Percentiles rank a stretch among this genome's conserved stretches.
Evolutionary conservation across 2,888 invertebrate species (phyloP).

Genomic region (Scaptomyza polygonia): DNA sequence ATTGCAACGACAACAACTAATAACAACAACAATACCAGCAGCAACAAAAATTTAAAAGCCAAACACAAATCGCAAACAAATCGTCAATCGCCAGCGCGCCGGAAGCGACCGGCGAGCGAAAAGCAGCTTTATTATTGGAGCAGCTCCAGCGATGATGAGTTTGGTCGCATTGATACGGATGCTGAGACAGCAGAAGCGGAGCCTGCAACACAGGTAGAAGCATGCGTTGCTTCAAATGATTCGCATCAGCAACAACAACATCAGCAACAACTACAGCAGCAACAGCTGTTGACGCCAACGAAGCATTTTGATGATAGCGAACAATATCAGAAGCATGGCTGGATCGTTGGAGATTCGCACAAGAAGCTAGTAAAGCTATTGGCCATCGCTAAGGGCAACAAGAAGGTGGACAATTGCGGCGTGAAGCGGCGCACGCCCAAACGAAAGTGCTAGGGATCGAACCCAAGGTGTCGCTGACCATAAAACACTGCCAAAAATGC

Average conservation of each 20-base stretch:
- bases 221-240: conserved; percentile 9
- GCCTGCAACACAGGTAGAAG: conserved; percentile 2
- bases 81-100: conserved; percentile 76
- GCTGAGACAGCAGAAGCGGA: conserved; percentile 48
- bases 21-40: conserved; percentile 67
- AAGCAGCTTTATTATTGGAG: conserved; percentile 88
- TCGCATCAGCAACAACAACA: conserved; percentile 16
- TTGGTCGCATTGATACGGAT: conserved; percentile 84
- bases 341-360: conserved; percentile 93
- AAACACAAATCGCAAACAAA: conserved; percentile 76
- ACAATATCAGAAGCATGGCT: conserved; percentile 90
- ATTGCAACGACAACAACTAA: conserved; percentile 43
- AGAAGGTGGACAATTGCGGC: conserved; percentile 84
- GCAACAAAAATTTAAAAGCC: conserved; percentile 60
- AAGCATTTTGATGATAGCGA: conserved; percentile 76
- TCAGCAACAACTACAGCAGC: conserved; percentile 14
- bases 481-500: conserved; percentile 24
- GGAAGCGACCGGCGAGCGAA: conserved; percentile 84
- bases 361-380: conserved; percentile 92
- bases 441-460: conserved; percentile 76
- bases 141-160: conserved; percentile 89
- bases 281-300: conserved; percentile 39
- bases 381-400: conserved; percentile 89
- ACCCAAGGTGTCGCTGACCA: conserved; percentile 3
- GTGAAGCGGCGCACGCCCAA: conserved; percentile 83